These are phyloP conservation scores for Drosophila kokeensis DNA, from an alignment of 2,888 invertebrate species.

Conservation along the genomic window DNA sequence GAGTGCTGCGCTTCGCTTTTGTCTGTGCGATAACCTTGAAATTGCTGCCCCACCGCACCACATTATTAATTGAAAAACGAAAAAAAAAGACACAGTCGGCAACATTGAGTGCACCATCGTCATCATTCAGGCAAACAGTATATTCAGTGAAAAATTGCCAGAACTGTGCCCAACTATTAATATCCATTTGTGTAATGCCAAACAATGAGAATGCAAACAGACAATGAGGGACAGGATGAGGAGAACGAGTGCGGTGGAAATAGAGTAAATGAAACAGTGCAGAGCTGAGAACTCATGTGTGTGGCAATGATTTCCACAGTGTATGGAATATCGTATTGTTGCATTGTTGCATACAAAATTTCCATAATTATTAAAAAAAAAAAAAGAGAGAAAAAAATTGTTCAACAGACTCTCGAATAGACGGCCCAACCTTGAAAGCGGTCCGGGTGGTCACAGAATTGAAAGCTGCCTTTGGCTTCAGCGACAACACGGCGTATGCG, in stretches of 20 bases:
- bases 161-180: slow-evolving; percentile 65
- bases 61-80: slow-evolving; percentile 73
- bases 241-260: background rate
- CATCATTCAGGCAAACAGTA: slow-evolving; percentile 28
- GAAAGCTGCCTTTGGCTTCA: slow-evolving; percentile 32
- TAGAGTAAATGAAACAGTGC: slow-evolving; percentile 54
- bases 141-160: slow-evolving; percentile 20
- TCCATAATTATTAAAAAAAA: slow-evolving; percentile 61
- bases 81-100: slow-evolving; percentile 31
- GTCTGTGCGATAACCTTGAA: slow-evolving; percentile 59
- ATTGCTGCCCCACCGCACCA: slow-evolving; percentile 24
- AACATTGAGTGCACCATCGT: slow-evolving; percentile 51
- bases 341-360: slow-evolving; percentile 64
- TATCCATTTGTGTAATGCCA: slow-evolving; percentile 72
- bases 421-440: slow-evolving; percentile 45
- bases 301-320: slow-evolving; percentile 58
- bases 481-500: slow-evolving; percentile 59
- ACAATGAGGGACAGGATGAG: background rate
- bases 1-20: slow-evolving; percentile 41
- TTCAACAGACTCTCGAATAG: slow-evolving; percentile 31
- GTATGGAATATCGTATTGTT: slow-evolving; percentile 36
- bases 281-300: slow-evolving; percentile 32
- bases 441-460: slow-evolving; percentile 12
- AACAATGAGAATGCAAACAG: slow-evolving; percentile 70
- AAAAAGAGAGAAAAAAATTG: slow-evolving; percentile 5